These are phyloP conservation scores for Drosophila neutralis DNA, from an alignment of 2,888 invertebrate species.

Conservation along the genomic window DNA sequence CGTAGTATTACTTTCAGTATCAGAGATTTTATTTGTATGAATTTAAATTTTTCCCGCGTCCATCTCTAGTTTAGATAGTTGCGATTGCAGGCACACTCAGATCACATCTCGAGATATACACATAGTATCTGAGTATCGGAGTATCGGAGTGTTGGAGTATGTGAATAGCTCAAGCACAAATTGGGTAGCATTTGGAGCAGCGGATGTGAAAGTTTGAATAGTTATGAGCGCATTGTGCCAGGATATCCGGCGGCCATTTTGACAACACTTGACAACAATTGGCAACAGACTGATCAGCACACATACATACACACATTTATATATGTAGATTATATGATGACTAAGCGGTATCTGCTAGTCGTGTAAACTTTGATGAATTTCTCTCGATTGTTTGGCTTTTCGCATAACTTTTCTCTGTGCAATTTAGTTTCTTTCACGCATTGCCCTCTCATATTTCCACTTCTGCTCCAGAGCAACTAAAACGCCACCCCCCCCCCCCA, in stretches of 20 bases:
- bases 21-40: background rate
- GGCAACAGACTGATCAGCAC: background rate
- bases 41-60: background rate
- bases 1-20: background rate
- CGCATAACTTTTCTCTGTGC: conserved; percentile 30
- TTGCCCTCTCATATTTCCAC: background rate
- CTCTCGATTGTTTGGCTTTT: conserved; percentile 15
- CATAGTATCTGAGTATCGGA: background rate
- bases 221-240: conserved; percentile 1
- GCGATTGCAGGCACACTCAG: conserved; percentile 2
- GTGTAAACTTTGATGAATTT: background rate
- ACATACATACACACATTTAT: background rate
- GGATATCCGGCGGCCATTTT: conserved; percentile 40
- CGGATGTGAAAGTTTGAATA: background rate
- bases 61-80: conserved; percentile 12
- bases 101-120: conserved; percentile 9
- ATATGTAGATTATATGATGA: background rate
- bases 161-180: background rate
- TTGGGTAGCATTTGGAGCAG: conserved; percentile 2
- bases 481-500: background rate
- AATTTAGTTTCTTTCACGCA: background rate
- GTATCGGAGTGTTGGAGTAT: background rate
- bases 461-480: background rate
- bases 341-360: background rate
- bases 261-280: background rate